These are phyloP conservation scores for Baccha elongata DNA, from an alignment of 2,888 invertebrate genomes.

Conservation along the genomic window DNA sequence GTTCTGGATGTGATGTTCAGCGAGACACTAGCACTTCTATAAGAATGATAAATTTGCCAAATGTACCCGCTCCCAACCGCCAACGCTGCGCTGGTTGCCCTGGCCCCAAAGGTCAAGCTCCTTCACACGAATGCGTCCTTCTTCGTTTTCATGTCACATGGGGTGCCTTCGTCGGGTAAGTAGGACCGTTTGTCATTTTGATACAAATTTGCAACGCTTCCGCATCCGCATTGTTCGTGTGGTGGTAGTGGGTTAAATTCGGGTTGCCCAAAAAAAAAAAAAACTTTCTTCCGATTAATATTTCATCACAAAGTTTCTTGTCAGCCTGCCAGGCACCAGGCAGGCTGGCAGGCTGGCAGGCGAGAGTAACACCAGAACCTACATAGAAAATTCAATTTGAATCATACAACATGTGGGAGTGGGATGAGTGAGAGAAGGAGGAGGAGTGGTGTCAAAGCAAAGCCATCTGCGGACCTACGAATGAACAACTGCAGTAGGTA, in stretches of 20 bases:
- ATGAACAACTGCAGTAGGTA: slow-evolving; percentile 59
- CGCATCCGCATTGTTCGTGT: slow-evolving; percentile 70
- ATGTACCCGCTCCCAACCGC: neutral
- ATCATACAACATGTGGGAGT: slow-evolving; percentile 60
- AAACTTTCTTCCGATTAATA: slow-evolving; percentile 64
- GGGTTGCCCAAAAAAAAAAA: slow-evolving; percentile 15
- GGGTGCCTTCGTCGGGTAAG: slow-evolving; percentile 26
- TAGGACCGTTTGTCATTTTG: slow-evolving; percentile 61
- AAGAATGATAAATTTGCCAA: slow-evolving; percentile 55
- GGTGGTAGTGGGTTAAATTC: slow-evolving; percentile 31
- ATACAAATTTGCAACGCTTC: slow-evolving; percentile 67
- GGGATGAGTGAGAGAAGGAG: slow-evolving; percentile 1
- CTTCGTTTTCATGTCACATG: slow-evolving; percentile 14
- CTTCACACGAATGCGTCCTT: slow-evolving; percentile 45
- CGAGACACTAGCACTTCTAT: slow-evolving; percentile 11
- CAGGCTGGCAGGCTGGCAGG: slow-evolving; percentile 17
- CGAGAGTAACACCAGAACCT: slow-evolving; percentile 47
- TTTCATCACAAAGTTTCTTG: slow-evolving; percentile 72
- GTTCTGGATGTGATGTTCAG: neutral
- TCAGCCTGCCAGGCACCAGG: slow-evolving; percentile 63
- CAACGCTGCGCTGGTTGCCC: neutral
- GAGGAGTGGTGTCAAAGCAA: slow-evolving; percentile 26
- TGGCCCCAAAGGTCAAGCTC: slow-evolving; percentile 55
- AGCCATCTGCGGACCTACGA: slow-evolving; percentile 17
- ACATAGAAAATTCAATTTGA: slow-evolving; percentile 71